phyloP scores from a whole-genome alignment of 2,113 vertebrate genomes.

The Dolichallabes microphthalmus region DNA sequence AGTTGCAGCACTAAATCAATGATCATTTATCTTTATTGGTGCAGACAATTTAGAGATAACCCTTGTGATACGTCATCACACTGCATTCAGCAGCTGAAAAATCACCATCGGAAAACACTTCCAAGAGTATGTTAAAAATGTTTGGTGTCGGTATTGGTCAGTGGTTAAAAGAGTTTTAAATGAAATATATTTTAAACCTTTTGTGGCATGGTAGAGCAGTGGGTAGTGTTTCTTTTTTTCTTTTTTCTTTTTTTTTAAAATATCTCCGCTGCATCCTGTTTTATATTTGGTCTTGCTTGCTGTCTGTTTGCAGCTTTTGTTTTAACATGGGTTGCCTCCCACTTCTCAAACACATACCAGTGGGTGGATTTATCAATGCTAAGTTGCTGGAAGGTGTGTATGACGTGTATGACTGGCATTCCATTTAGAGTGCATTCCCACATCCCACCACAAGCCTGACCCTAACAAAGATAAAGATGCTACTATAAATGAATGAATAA shows the following conservation, averaged over 20 bases:
- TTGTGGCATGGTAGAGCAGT: background rate
- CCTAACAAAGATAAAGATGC: background rate
- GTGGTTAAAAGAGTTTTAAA: background rate
- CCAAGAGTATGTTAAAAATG: background rate
- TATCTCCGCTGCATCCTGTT: background rate
- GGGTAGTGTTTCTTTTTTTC: background rate
- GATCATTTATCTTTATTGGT: background rate
- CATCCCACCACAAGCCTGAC: background rate
- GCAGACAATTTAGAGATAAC: background rate
- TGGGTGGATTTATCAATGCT: background rate
- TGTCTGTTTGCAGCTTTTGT: background rate
- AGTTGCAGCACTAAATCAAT: no score
- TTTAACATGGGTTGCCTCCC: background rate
- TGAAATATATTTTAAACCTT: background rate
- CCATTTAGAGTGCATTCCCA: background rate
- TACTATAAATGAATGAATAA: background rate
- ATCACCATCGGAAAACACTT: background rate
- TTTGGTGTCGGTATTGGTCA: background rate
- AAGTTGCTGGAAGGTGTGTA: background rate
- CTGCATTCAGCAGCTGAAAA: slow-evolving; percentile 1
- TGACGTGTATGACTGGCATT: background rate
- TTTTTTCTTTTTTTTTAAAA: no score
- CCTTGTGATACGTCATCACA: background rate
- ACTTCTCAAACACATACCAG: background rate
- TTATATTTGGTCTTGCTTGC: background rate